These are phyloP conservation scores for Phaedon cochleariae DNA, from an alignment of 2,888 invertebrate genomes.

Conservation along the genomic window DNA sequence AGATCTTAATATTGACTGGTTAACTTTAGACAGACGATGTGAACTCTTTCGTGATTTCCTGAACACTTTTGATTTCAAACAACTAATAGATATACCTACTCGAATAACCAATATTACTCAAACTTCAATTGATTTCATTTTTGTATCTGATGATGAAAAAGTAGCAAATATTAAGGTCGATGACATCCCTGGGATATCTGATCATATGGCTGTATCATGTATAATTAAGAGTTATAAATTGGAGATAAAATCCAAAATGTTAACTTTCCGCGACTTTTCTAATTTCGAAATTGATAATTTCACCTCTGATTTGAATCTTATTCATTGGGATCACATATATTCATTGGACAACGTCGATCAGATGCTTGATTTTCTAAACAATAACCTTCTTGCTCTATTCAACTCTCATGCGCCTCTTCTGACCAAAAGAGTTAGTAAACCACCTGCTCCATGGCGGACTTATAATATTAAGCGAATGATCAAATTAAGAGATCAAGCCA, in stretches of 20 bases:
- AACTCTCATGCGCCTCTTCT: no score
- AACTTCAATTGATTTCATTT: background rate
- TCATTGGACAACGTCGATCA: background rate
- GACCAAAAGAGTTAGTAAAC: no score
- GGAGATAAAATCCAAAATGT: background rate
- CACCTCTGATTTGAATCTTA: background rate
- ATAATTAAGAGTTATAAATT: no score
- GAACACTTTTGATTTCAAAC: background rate
- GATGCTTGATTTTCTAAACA: background rate
- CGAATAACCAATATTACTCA: background rate
- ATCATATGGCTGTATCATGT: no score
- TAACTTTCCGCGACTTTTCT: background rate
- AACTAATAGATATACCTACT: background rate
- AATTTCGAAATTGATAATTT: background rate
- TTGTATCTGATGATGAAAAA: no score
- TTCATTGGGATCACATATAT: background rate
- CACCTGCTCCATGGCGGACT: background rate
- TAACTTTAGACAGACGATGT: background rate
- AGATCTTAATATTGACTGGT: background rate
- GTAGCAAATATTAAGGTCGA: no score
- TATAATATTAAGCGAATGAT: background rate
- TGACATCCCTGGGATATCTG: no score
- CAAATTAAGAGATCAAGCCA: background rate
- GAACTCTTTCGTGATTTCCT: background rate
- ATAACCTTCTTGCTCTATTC: background rate